These are phyloP conservation scores for Drosophila birchii DNA, from an alignment of 2,888 invertebrate genomes.

Conservation along the genomic window DNA sequence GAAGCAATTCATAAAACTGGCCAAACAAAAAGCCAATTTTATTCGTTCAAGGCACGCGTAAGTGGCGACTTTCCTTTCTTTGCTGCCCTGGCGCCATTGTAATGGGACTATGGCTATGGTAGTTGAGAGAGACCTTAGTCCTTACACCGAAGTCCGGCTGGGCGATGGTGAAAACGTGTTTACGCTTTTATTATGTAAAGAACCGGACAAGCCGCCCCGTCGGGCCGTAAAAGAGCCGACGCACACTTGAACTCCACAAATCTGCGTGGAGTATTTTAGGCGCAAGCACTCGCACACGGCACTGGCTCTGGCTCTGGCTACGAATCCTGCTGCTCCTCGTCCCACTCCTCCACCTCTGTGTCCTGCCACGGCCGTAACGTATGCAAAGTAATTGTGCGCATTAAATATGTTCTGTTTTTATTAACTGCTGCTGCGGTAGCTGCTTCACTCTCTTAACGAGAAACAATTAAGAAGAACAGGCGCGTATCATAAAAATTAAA, in stretches of 20 bases:
- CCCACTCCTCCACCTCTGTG: not conserved
- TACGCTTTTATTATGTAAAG: constrained; percentile 79
- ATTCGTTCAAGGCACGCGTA: constrained; percentile 64
- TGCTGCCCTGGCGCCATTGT: constrained; percentile 63
- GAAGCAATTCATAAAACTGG: constrained; percentile 77
- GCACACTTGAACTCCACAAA: constrained; percentile 43
- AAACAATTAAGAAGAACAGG: constrained; percentile 68
- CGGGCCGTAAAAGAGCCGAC: constrained; percentile 48
- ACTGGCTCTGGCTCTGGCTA: not conserved
- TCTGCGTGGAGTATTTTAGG: constrained; percentile 41
- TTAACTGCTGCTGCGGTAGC: constrained; percentile 36
- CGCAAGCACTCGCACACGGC: constrained; percentile 16
- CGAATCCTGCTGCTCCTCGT: not conserved
- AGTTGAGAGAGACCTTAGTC: not conserved
- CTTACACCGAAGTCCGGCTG: constrained; percentile 38
- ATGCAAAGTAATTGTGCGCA: constrained; percentile 78
- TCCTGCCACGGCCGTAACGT: constrained; percentile 54
- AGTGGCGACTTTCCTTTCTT: constrained; percentile 39
- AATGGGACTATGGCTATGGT: constrained; percentile 44
- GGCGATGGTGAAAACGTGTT: constrained; percentile 77
- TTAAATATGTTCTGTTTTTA: constrained; percentile 65
- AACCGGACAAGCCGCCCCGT: constrained; percentile 28
- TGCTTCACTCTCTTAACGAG: constrained; percentile 55
- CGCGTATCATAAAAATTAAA: constrained; percentile 68
- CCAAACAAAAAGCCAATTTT: constrained; percentile 64